Percentiles rank a stretch among this genome's conserved stretches.
Evolutionary conservation across 2,113 vertebrate species (phyloP).

Genomic region (Platanista minor): DNA sequence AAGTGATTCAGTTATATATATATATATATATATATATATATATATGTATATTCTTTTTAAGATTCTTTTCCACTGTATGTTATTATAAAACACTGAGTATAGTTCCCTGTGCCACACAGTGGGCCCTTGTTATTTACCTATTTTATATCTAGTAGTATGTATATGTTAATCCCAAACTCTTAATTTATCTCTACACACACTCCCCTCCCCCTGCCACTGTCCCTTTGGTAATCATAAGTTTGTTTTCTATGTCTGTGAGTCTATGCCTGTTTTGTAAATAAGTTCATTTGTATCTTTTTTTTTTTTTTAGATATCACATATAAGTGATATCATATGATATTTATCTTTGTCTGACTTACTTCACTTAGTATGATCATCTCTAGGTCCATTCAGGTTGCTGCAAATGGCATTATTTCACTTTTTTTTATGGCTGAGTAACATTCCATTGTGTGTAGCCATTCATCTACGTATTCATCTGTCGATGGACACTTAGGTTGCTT

Average conservation of each 20-base stretch:
- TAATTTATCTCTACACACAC: background rate
- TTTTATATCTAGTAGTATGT: background rate
- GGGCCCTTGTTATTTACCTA: background rate
- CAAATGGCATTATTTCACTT: background rate
- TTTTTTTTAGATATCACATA: background rate
- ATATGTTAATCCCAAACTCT: background rate
- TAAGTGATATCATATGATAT: background rate
- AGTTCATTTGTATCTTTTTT: background rate
- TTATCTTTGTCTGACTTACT: background rate
- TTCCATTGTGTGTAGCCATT: background rate
- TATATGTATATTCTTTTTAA: background rate
- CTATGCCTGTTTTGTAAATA: background rate
- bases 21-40: background rate
- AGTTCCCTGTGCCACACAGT: background rate
- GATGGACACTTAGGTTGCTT: background rate
- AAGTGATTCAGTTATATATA: background rate
- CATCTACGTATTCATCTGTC: background rate
- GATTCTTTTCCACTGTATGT: background rate
- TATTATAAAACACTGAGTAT: background rate
- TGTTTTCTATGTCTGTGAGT: background rate
- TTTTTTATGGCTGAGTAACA: background rate
- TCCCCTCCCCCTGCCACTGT: fast-evolving
- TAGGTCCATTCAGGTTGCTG: background rate
- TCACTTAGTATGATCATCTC: background rate
- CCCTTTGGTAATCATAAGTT: background rate